Conservation (phyloP, 2,113 vertebrate species). For the Globicephala melas region DNA sequence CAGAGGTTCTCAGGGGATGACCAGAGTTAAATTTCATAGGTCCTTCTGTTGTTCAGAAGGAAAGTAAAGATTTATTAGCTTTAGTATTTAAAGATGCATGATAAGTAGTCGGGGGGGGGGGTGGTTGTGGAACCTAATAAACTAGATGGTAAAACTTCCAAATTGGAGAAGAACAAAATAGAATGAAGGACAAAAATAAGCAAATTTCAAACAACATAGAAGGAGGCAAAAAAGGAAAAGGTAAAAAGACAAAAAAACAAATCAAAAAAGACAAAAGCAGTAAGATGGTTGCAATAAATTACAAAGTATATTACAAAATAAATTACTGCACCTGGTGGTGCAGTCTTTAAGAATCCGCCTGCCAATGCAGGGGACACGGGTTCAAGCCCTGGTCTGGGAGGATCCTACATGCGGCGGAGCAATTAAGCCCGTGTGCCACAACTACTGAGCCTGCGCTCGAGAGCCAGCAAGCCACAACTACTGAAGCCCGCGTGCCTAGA, state of each 20-base stretch:
- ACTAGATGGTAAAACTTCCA: not conserved
- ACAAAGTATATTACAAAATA: not conserved
- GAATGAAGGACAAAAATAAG: not conserved
- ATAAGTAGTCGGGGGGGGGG: not conserved
- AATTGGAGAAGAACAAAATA: not conserved
- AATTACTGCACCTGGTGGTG: no score
- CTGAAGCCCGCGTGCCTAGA: no score
- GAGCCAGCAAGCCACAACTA: no score
- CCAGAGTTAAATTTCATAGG: not conserved
- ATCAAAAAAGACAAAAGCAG: not conserved
- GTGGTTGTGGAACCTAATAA: fast-evolving
- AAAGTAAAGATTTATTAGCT: not conserved
- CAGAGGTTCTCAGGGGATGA: not conserved
- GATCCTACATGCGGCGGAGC: no score
- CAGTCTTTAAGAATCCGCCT: no score
- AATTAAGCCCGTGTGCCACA: no score
- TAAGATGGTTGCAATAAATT: not conserved
- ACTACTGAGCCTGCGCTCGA: no score
- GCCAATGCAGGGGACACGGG: no score
- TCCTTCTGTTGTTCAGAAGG: not conserved
- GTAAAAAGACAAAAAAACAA: not conserved
- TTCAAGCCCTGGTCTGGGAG: no score
- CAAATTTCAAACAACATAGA: not conserved
- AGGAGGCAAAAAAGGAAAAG: not conserved
- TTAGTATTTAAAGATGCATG: not conserved